Base-by-base conservation (phyloP, 2,888 invertebrate genomes). In the Lepetodrilus schrolli region DNA sequence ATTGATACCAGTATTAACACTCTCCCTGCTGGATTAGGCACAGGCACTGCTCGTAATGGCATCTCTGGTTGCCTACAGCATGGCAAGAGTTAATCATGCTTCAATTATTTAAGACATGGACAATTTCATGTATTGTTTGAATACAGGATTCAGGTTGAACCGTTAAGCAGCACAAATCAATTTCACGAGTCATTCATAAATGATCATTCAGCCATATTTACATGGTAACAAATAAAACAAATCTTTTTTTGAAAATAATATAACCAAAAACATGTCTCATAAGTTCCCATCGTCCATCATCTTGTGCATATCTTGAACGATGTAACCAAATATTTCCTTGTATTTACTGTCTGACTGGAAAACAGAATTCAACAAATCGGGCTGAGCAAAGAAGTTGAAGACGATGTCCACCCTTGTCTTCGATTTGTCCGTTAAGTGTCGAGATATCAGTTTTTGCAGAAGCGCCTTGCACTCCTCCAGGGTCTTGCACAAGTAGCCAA, bases 361-460 rank as follows among this genome's bases (percentile, higher is more conserved):
- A 47, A 93, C 89, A 34, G 91, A 91, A 83, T 95, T 94, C 84
- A 95, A 90, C 79, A 95, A 92, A 26, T 91, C 90, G 58, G 93
- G 92, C 84, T 94, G 93, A 70, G 92, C 86, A 81, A 95, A 94
- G 87, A 94, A 94, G 83, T 91, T 90, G 77, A 96, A 96, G 10
- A 96, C 94, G 71, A 94, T 93, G 74, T 96, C 95, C 73, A 96
- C 94, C 1, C 96, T 93, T 1, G 93, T 93, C 47, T 95, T 92
- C 0, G 96, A 95, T 89, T 96, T 96, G 82, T 96, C 96, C 2
- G 96, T 95, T 2, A 96, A 92, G 87, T 96, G 96, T 36, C 94
- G 93, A 84, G 93, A 93, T 68, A 96, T 95, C 47, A 96, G 93
- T 47, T 93, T 92, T 82, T 94, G 94, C 76, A 98, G 93, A 70